Conservation (phyloP, 2,888 invertebrate species). For the Dexiosoma caninum region DNA sequence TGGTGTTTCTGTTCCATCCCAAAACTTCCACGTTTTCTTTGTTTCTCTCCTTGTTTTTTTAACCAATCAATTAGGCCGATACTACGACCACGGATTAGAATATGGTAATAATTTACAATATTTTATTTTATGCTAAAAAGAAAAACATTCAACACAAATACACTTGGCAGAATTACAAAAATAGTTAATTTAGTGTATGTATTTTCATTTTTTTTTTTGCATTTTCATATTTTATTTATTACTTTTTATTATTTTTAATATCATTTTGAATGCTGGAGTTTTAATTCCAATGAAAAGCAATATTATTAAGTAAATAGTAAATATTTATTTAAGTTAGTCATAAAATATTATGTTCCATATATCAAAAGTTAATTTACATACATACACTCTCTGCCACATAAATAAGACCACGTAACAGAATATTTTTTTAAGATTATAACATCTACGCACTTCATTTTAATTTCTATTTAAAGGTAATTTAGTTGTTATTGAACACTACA, state of each 20-base stretch:
- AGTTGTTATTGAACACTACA: background rate
- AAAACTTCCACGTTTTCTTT: slow-evolving; percentile 30
- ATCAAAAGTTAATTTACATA: too few species aligned
- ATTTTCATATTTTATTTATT: too few species aligned
- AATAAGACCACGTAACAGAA: too few species aligned
- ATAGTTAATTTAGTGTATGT: slow-evolving; percentile 15
- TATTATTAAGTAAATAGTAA: background rate
- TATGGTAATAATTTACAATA: slow-evolving; percentile 86
- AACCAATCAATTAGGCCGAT: slow-evolving; percentile 82
- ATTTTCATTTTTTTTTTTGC: slow-evolving; percentile 15
- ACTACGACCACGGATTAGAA: slow-evolving; percentile 93
- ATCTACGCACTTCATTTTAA: background rate
- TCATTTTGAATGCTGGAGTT: background rate
- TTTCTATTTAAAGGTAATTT: background rate
- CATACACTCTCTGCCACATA: too few species aligned
- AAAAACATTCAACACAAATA: slow-evolving; percentile 39
- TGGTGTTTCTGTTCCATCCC: slow-evolving; percentile 16
- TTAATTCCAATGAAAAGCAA: background rate
- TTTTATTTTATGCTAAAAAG: slow-evolving; percentile 66
- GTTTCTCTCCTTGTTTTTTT: slow-evolving; percentile 33
- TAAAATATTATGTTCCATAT: too few species aligned
- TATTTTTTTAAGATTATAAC: background rate
- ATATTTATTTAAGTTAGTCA: too few species aligned
- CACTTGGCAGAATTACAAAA: slow-evolving; percentile 28
- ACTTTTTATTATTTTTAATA: background rate